Evolutionary conservation across 2,888 invertebrate genomes (phyloP), one percentile per base, ranked within the genome.

Genomic region (Dilophus febrilis): DNA sequence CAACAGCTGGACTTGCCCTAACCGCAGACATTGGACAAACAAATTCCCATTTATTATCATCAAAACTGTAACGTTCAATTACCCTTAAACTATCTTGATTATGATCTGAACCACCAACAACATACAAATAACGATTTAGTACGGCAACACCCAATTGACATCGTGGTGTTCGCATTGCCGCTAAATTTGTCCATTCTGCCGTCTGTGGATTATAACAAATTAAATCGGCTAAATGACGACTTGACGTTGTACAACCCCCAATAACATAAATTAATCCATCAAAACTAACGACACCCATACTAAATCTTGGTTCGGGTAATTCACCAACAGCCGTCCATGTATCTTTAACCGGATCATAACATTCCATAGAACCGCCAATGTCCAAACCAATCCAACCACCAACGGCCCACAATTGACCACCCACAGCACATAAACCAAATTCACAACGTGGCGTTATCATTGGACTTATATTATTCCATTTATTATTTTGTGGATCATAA

Each of bases 331-430:
- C 61, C 26, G 70, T 68, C 91, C 92, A 92, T 45, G 71, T 68
- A 56, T 87, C 76, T 27, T 70, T 65, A 41, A 74, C 67, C 1
- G 88, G 83, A 58, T 90, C 83, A 56, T 86, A 92, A 49, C 79
- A 72, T 58, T 92, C 92, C 46, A 92, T 83, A 1, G 83, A 77
- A 18, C 81, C 79, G 2, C 87, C 88, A 57, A 91, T 86, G 55
- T 88, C 87, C 44, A 83, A 81, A 1, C 90, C 91, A 27, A 91
- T 79, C 90, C 91, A 91, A 4, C 92, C 92, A 33, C 92, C 91
- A 50, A 92, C 76, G 1, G 88, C 90, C 56, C 83, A 87, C 43
- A 92, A 63, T 51, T 73, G 74, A 22, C 84, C 85, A 49, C 84
- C 78, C 59, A 84, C 72, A 12, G 83, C 80, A 52, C 86, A 85